Conservation (phyloP, 1,140 invertebrate genomes). For the Solenopsis fugax region DNA sequence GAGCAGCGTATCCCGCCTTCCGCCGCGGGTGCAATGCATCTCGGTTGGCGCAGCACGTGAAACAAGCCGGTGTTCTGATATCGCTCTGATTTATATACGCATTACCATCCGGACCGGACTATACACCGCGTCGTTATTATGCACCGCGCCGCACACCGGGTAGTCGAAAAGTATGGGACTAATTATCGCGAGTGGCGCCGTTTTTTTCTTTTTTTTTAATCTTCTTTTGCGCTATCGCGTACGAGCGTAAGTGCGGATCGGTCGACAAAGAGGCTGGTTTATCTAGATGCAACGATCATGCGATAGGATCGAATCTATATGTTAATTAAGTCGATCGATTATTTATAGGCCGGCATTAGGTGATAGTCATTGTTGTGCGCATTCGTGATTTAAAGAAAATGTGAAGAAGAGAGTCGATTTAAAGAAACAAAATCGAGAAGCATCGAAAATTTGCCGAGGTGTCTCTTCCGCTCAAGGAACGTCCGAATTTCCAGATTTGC, state of each 20-base stretch:
- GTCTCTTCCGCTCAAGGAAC: background rate
- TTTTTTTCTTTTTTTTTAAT: background rate
- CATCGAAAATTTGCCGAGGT: background rate
- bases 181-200: slow-evolving; percentile 8
- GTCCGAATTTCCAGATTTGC: background rate
- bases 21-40: slow-evolving; percentile 72
- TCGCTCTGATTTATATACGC: slow-evolving; percentile 78
- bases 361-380: too few species aligned
- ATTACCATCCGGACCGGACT: slow-evolving; percentile 74
- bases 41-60: slow-evolving; percentile 66
- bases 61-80: slow-evolving; percentile 74
- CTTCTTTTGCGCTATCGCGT: background rate
- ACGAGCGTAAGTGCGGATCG: background rate
- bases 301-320: background rate
- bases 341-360: background rate
- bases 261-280: background rate
- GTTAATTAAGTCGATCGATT: background rate
- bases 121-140: slow-evolving; percentile 64
- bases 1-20: slow-evolving; percentile 11
- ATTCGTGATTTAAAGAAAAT: too few species aligned
- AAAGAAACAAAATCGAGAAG: background rate
- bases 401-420: too few species aligned
- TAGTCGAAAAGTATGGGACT: slow-evolving; percentile 24
- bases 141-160: slow-evolving; percentile 33
- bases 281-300: background rate